These are phyloP conservation scores for Oscheius myriophilus DNA, from an alignment of 2,888 invertebrate species.

Conservation along the genomic window DNA sequence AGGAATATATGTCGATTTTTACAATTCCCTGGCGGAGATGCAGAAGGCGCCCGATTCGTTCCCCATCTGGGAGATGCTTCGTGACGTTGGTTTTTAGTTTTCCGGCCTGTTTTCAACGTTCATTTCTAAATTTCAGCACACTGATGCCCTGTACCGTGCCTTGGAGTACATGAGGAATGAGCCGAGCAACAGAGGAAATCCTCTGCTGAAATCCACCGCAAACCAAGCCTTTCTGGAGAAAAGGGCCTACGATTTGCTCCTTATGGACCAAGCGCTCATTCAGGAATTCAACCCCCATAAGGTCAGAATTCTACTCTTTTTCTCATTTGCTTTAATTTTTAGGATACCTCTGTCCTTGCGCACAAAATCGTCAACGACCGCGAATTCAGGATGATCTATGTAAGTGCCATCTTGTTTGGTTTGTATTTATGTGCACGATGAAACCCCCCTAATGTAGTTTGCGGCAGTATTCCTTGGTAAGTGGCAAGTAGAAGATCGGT, in stretches of 20 bases:
- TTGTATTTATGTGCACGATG: no score
- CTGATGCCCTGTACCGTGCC: conserved; percentile 9
- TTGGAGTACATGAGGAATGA: conserved; percentile 8
- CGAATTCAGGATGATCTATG: conserved; percentile 26
- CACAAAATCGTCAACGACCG: conserved; percentile 15
- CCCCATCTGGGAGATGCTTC: conserved; percentile 14
- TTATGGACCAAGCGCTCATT: conserved; percentile 14
- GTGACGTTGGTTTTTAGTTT: conserved; percentile 7
- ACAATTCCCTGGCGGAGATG: conserved; percentile 7
- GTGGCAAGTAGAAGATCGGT: no score
- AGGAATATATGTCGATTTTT: conserved; percentile 9
- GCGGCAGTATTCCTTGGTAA: no score
- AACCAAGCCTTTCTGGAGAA: conserved; percentile 22
- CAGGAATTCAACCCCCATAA: conserved; percentile 14
- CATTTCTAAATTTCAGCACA: not conserved
- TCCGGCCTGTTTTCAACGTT: not conserved
- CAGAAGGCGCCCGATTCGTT: not conserved
- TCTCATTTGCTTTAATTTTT: not conserved
- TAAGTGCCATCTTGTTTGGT: conserved; percentile 8
- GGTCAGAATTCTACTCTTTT: conserved; percentile 1
- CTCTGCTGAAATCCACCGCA: conserved; percentile 7
- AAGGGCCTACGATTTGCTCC: conserved; percentile 25
- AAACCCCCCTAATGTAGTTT: no score
- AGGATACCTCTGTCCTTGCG: conserved; percentile 25
- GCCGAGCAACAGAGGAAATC: not conserved